Evolutionary conservation across 1,140 invertebrate genomes (phyloP), one percentile per base, ranked within the genome.

Genomic region (Megathymus violae): DNA sequence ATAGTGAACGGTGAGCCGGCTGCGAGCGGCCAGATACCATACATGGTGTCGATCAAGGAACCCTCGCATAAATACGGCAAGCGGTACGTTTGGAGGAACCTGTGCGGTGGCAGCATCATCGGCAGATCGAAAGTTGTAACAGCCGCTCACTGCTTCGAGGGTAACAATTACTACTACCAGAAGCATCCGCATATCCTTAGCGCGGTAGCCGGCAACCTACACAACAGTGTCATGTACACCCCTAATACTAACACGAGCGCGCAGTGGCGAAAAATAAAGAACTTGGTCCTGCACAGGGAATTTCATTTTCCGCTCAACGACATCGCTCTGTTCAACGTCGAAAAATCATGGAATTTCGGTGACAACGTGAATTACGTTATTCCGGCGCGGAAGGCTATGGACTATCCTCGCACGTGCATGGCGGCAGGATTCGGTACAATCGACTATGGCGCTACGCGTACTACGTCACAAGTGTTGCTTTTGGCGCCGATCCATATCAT

Each of bases 131-230:
- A 63, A 7, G 74, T 86, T 0, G 22, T 86, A 1, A 80, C 82
- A 31, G 83, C 83, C 0, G 83, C 83, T 0, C 83, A 86, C 44
- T 86, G 83, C 36, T 86, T 86, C 16, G 83, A 86, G 70, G 63
- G 58, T 1, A 59, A 72, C n/a, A 41, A 81, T 40, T 86, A 74
- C 44, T 71, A 58, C 15, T 85, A 78, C 27, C 36, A 48, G 0
- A 64, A 54, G 19, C 41, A 72, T 13, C 72, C 74, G 1, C 9
- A 73, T 0, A 27, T 44, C n/a, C 48, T 84, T 10, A 65, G 76
- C 4, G 52, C 80, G 0, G 81, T 84, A 0, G 83, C 79, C 1
- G 83, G 83, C 0, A 71, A 67, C 25, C 50, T 80, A 9, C 66
- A 62, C 16, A 82, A 62, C 9, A 64, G 71, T 6, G 6, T 82